phyloP scores from a whole-genome alignment of 1,140 invertebrate species.

The Bombus sibiricus region DNA sequence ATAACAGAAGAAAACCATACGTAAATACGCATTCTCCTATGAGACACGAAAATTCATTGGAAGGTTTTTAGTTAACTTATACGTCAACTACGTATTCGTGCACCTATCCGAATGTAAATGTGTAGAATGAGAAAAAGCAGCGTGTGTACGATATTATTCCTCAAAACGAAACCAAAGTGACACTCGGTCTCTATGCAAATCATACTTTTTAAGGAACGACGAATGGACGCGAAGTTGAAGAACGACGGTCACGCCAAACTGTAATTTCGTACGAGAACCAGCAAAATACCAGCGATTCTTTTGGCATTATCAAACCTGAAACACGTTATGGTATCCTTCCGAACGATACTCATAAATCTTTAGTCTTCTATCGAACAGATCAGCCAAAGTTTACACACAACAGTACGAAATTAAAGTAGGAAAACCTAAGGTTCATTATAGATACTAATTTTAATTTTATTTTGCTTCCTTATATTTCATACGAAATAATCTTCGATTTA shows the following conservation, averaged over 20 bases:
- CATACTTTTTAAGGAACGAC: slow-evolving; percentile 11
- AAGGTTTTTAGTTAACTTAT: slow-evolving; percentile 3
- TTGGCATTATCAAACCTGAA: background rate
- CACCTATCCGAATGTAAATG: background rate
- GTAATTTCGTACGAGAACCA: slow-evolving; percentile 29
- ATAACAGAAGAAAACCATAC: slow-evolving; percentile 52
- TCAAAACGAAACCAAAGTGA: slow-evolving; percentile 5
- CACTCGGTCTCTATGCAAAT: slow-evolving; percentile 15
- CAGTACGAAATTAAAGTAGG: background rate
- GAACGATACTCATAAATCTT: background rate
- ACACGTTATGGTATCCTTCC: background rate
- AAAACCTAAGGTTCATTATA: too few species aligned
- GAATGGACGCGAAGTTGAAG: background rate
- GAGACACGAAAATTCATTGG: background rate
- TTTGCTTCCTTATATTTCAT: too few species aligned
- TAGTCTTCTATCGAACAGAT: background rate
- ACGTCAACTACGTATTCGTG: too few species aligned
- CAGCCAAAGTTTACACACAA: background rate
- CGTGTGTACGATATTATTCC: background rate
- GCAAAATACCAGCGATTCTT: slow-evolving; percentile 28
- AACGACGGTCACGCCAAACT: slow-evolving; percentile 37
- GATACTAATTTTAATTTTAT: too few species aligned
- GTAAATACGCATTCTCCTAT: background rate
- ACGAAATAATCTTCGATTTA: too few species aligned
- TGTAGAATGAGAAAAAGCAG: background rate